A percentile compares a stretch with the other conserved stretches of the same genome.
phyloP scores from a whole-genome alignment of 1,140 invertebrate species.

The Sminthurinus signatus region DNA sequence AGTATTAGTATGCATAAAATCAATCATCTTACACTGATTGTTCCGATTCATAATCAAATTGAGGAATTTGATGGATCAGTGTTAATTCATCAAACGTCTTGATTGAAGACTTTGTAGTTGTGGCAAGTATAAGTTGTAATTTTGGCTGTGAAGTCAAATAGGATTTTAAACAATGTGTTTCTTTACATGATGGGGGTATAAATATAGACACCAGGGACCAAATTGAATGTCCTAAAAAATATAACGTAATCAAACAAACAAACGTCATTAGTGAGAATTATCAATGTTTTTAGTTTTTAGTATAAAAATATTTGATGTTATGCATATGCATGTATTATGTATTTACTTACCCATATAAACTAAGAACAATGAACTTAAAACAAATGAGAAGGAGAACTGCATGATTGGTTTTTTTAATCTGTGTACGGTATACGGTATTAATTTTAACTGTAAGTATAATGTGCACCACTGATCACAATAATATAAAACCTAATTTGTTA shows the following conservation, averaged over 20 bases:
- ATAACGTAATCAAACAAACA: not conserved
- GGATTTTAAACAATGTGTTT: constrained; percentile 48
- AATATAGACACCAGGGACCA: constrained; percentile 66
- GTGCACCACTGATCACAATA: too few species aligned
- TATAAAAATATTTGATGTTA: not conserved
- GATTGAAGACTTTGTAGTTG: constrained; percentile 33
- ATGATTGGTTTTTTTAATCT: too few species aligned
- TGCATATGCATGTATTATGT: not conserved
- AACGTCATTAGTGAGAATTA: not conserved
- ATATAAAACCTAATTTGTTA: too few species aligned
- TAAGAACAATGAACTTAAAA: constrained; percentile 3
- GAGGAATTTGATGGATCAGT: constrained; percentile 31
- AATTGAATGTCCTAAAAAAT: constrained; percentile 53
- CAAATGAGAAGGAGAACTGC: constrained; percentile 8
- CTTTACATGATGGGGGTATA: constrained; percentile 59
- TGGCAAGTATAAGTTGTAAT: constrained; percentile 54
- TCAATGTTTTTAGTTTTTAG: not conserved
- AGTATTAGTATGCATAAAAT: constrained; percentile 10
- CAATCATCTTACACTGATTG: too few species aligned
- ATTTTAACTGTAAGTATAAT: too few species aligned
- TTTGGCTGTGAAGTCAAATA: constrained; percentile 44
- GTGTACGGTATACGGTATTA: too few species aligned
- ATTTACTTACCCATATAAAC: constrained; percentile 13
- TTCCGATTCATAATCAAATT: constrained; percentile 37
- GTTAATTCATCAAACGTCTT: constrained; percentile 35